Base-by-base conservation (phyloP, 2,888 invertebrate genomes). In the Myathropa florea region DNA sequence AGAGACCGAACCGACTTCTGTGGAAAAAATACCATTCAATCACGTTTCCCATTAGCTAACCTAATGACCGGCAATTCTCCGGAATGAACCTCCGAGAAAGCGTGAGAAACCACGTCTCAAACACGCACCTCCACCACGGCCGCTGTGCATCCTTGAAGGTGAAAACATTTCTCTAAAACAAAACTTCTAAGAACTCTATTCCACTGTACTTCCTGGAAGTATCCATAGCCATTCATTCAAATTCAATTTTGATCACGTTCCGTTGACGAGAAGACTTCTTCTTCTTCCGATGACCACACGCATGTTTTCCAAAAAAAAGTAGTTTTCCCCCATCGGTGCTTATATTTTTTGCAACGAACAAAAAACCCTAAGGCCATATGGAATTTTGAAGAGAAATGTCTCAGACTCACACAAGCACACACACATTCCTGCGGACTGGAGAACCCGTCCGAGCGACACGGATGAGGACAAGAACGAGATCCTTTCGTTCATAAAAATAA, bases 301-400 rank as follows among this genome's bases (percentile, higher is more conserved):
- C 77, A 81, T 81, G 46, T 72, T 64, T 63, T 73, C 53, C 24
- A 64, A 79, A 64, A 63, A 60, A 64, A 73, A 67, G 18, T 7
- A 18, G 46, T 46, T 46, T 46, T 46, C 18, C 46, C 18, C 46
- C 46, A 18, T 46, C 46, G 46, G 18, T 18, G 18, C 46, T 18
- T 7, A 18, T 46, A 1, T 39, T 46, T 46, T 46, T 46, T 46
- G 46, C 46, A 18, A 46, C 18, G 18, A 18, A 18, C 18, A 28
- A 57, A 67, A 59, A 33, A 55, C 30, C 18, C 28, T 55, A 21
- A 26, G 28, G 30, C 77, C 85, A 85, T 81, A 85, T 85, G 85
- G 85, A 82, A 85, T 85, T 85, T 85, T 78, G 21, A 73, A 82
- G 77, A 85, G 78, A 82, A 85, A 85, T 78, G 84, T 85, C 85